Base-by-base conservation (phyloP, 2,888 invertebrate species). In the Dryobotodes eremita region DNA sequence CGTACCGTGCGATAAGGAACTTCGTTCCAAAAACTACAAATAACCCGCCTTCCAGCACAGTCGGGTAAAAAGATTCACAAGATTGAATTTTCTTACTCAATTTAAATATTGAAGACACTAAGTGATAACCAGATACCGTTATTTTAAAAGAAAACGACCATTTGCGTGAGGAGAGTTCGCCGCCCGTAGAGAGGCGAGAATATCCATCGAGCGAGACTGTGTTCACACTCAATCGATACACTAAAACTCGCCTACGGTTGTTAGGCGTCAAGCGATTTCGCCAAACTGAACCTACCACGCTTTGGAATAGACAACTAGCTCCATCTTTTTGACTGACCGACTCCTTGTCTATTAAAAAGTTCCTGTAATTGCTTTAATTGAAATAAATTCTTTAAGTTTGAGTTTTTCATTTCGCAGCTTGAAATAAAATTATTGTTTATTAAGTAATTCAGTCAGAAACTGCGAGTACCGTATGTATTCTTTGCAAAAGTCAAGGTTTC, bases 91-190 rank as follows among this genome's bases (percentile, higher is more conserved):
- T 31, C 59, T 81, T 57, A 68, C 64, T 73, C 59, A 77, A 80
- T 78, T 80, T 78, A 59, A 82, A 83, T 79, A 77, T 13, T 76
- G 53, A 71, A 57, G 17, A 23, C 50, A 65, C 66, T 72, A 82
- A 77, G 42, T 87, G 66, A 82, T 72, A 79, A 57, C 70, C 26
- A 71, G 71, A 82, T 53, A 80, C 26, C 10, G 50, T 73, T 80
- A 79, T 73, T 79, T 65, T 71, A 75, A 87, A 82, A 71, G 57
- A 83, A 50, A 77, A 42, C 20, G 8, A 15, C 11, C 31, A 6
- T 64, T 75, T 46, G 46, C 53, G 20, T 17, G 0, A 26, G 42
- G 0, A 53, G 1, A 55, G 62, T 53, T 64, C n/a, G 3, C 46
- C n/a, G 53, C 13, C 23, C 7, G 11, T 23, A 46, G 26, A 10